A percentile compares a stretch with the other conserved stretches of the same genome.
phyloP scores from a whole-genome alignment of 2,797 vertebrate species.

The Notoglanidium macrostoma region DNA sequence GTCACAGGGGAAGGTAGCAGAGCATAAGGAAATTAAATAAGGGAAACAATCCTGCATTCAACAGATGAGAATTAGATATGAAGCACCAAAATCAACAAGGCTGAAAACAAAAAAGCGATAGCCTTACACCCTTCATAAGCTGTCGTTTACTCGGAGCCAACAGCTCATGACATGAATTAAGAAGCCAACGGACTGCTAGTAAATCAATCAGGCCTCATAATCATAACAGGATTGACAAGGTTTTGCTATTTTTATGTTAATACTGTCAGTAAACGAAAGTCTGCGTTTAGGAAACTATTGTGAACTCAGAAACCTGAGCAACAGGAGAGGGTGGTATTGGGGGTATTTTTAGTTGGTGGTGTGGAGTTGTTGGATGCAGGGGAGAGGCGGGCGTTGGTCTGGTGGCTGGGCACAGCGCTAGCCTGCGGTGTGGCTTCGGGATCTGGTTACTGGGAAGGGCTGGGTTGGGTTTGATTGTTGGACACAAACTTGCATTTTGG shows the following conservation, averaged over 20 bases:
- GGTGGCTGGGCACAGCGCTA: conserved; percentile 40
- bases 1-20: conserved; percentile 53
- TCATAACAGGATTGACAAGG: not conserved
- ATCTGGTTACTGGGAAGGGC: conserved; percentile 55
- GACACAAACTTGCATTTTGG: conserved; percentile 47
- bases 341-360: conserved; percentile 56
- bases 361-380: conserved; percentile 49
- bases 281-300: conserved; percentile 30
- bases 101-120: conserved; percentile 23
- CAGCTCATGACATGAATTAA: not conserved
- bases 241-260: not conserved
- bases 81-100: conserved; percentile 48
- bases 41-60: conserved; percentile 50
- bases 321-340: conserved; percentile 45
- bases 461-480: conserved; percentile 50
- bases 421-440: conserved; percentile 42
- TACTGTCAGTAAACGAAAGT: conserved; percentile 25
- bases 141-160: not conserved
- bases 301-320: conserved; percentile 35
- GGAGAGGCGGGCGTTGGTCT: conserved; percentile 49
- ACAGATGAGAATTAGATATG: conserved; percentile 48
- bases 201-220: conserved; percentile 21
- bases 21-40: conserved; percentile 57
- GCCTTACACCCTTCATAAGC: not conserved
- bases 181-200: not conserved